Base-by-base conservation (phyloP, 2,113 vertebrate species). In the Misgurnus anguillicaudatus region DNA sequence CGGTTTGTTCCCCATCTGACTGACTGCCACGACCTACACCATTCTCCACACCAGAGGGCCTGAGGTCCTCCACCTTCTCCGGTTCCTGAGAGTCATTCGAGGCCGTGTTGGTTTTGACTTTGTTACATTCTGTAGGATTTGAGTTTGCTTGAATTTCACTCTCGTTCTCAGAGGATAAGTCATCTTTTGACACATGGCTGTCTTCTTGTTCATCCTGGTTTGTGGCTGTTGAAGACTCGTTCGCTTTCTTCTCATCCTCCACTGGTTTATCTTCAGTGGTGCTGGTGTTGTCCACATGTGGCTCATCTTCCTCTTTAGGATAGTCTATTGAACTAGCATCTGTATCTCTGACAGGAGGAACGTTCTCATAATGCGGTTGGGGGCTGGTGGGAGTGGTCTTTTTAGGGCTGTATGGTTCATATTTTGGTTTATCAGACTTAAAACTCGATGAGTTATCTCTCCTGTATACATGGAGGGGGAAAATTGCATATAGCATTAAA, bases 391-490 rank as follows among this genome's bases (percentile, higher is more conserved):
- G 82, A 13, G 72, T 80, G n/a, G 60, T 24, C 51, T 47, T 24
- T 36, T 60, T 73, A 45, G 64, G 57, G 60, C 16, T 80, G 19
- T 69, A 60, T 38, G 58, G 14, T 11, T 55, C 65, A 83, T 71
- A 75, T 38, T 11, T 3, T 5, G 38, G 3, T 38, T 17, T 81
- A 13, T 81, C 57, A 58, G 64, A 65, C 58, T 58, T 81, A 38
- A 81, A 84, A 78, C 79, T 81, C 16, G 79, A 78, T 9, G 42
- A 65, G 11, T 75, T 60, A 8, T 75, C 79, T 81, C 79, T 84
- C 58, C 79, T 84, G 41, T 61, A 39, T 5, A 67, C 24, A 31
- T 31, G 24, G 2, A 31, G 24, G 24, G 24, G 24, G 24, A 31
- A 31, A 31, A 31, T 31, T 31, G 1, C 24, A 31, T 31, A 2